Conservation (phyloP, 2,888 invertebrate species). For the Tolmerus cingulatus region DNA sequence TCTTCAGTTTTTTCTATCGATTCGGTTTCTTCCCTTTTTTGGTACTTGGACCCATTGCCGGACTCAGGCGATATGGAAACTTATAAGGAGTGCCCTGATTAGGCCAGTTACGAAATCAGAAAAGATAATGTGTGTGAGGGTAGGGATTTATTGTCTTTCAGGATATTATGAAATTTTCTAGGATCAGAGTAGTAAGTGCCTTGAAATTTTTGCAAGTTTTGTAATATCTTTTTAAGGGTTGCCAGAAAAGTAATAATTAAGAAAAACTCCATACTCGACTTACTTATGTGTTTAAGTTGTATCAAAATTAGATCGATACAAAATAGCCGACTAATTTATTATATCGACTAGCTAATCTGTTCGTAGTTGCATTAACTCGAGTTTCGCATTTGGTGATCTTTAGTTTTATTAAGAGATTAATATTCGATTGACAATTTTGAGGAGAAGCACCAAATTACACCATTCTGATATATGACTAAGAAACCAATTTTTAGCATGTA, state of each 20-base stretch:
- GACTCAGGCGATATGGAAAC: background rate
- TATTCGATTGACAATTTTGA: too few species aligned
- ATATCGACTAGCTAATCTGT: too few species aligned
- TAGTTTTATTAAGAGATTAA: too few species aligned
- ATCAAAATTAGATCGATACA: too few species aligned
- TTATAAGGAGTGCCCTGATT: background rate
- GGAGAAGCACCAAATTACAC: too few species aligned
- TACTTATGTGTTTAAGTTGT: too few species aligned
- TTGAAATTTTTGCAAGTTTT: background rate
- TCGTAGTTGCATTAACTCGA: too few species aligned
- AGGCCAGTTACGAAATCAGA: background rate
- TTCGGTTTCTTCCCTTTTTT: background rate
- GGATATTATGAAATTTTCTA: background rate
- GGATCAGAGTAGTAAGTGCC: background rate
- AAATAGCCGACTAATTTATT: too few species aligned
- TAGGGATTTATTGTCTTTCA: background rate
- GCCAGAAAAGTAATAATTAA: background rate
- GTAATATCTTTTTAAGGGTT: background rate
- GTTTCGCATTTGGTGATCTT: too few species aligned
- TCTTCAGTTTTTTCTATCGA: background rate
- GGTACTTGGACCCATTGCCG: background rate
- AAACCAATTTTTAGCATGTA: too few species aligned
- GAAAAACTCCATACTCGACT: too few species aligned
- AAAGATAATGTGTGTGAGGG: background rate
- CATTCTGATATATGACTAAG: too few species aligned